Percentiles rank a stretch among this genome's conserved stretches.
phyloP scores from a whole-genome alignment of 2,888 invertebrate species.

The Leucophenga montana region DNA sequence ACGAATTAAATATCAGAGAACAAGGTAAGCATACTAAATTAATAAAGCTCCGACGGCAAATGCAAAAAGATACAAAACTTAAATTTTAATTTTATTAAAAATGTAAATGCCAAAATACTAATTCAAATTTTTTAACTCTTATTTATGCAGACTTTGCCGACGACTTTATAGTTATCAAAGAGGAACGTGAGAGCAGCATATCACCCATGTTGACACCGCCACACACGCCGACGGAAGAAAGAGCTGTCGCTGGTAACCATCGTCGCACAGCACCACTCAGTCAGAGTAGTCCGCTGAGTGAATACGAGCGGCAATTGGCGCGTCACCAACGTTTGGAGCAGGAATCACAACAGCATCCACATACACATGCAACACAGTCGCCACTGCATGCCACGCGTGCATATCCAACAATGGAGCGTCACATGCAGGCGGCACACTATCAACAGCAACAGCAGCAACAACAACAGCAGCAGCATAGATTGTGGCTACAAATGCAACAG shows the following conservation, averaged over 20 bases:
- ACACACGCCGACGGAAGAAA: constrained; percentile 80
- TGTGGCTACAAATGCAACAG: constrained; percentile 57
- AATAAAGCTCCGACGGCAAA: constrained; percentile 51
- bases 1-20: constrained; percentile 71
- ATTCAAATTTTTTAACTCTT: constrained; percentile 10
- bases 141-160: constrained; percentile 74
- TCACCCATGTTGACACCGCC: constrained; percentile 81
- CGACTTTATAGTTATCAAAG: constrained; percentile 77
- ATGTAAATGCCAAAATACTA: background rate
- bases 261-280: constrained; percentile 38
- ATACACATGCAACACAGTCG: constrained; percentile 23
- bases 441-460: constrained; percentile 52
- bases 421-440: constrained; percentile 36
- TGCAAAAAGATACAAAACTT: background rate
- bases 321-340: constrained; percentile 56
- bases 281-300: constrained; percentile 50
- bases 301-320: constrained; percentile 58
- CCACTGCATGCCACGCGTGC: constrained; percentile 44
- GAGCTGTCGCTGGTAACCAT: constrained; percentile 38
- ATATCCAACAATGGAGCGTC: constrained; percentile 38
- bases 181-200: constrained; percentile 76
- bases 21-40: constrained; percentile 66
- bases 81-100: background rate
- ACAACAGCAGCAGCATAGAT: constrained; percentile 60
- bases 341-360: constrained; percentile 42